Evolutionary conservation across 2,113 vertebrate genomes (phyloP).

Genomic region (Anhinga anhinga): DNA sequence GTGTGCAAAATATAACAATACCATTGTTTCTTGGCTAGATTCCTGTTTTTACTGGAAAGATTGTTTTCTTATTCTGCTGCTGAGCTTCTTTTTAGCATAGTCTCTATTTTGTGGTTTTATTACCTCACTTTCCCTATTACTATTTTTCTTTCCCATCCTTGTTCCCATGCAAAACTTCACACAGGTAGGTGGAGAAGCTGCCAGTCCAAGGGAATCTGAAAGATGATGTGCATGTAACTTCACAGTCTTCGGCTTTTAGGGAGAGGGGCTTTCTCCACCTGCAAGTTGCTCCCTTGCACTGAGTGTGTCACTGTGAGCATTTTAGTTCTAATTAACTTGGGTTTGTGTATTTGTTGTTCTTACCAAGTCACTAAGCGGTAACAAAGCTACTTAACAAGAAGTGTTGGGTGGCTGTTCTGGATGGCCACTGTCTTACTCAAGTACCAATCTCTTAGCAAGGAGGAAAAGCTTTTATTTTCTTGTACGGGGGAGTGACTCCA

Average conservation of each 20-base stretch:
- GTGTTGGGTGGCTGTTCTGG: neutral
- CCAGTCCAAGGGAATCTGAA: neutral
- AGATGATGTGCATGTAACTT: fast-evolving
- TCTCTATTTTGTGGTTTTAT: neutral
- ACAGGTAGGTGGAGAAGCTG: neutral
- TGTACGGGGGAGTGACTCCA: neutral
- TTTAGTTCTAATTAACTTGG: neutral
- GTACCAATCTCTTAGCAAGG: neutral
- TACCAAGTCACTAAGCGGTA: neutral
- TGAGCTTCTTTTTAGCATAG: neutral
- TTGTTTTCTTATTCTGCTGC: neutral
- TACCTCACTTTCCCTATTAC: neutral
- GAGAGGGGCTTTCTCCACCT: neutral
- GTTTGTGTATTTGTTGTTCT: neutral
- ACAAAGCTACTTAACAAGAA: neutral
- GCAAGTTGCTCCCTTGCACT: neutral
- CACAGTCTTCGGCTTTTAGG: neutral
- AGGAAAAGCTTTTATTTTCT: neutral
- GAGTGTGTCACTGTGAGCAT: neutral
- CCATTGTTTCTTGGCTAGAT: neutral
- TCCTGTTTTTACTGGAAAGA: neutral
- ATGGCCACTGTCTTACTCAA: neutral
- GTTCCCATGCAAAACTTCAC: neutral
- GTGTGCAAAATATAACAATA: neutral
- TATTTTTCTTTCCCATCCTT: neutral